Percentiles rank a stretch among this genome's conserved stretches.
Evolutionary conservation across 1,140 invertebrate species (phyloP).

Genomic region (Trypoxylus dichotomus): DNA sequence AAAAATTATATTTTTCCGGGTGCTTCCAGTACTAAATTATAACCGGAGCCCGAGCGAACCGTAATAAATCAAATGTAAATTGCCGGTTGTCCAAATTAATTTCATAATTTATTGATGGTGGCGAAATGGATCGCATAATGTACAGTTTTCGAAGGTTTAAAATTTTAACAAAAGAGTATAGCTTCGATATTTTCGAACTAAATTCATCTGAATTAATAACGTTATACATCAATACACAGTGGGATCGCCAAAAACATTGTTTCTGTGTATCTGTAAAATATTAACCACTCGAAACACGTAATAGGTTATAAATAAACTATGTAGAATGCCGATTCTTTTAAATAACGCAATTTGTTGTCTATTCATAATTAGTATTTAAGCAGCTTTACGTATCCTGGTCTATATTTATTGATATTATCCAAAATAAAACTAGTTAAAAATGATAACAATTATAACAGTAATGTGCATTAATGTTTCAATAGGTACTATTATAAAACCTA

Average conservation of each 20-base stretch:
- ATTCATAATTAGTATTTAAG: no score
- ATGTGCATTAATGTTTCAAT: no score
- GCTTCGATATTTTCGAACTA: not conserved
- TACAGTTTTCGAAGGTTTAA: not conserved
- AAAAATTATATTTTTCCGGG: conserved; percentile 25
- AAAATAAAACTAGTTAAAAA: no score
- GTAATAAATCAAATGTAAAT: conserved; percentile 25
- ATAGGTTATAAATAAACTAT: no score
- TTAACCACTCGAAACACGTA: no score
- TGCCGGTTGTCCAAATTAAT: conserved; percentile 21
- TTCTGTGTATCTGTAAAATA: no score
- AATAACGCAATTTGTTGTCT: no score
- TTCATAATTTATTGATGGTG: conserved; percentile 19
- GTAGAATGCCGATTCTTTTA: no score
- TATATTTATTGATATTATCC: no score
- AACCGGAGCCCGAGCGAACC: not conserved
- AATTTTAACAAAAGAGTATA: not conserved
- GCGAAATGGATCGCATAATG: conserved; percentile 5
- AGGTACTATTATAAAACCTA: no score
- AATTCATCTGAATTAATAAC: not conserved
- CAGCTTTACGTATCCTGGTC: no score
- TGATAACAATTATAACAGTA: no score
- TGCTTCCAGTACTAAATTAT: conserved; percentile 17
- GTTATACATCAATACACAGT: not conserved
- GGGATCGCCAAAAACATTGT: not conserved